Percentiles rank a stretch among this genome's conserved stretches.
These are phyloP conservation scores for Eurois occulta DNA, from an alignment of 2,888 invertebrate genomes.

Conservation along the genomic window DNA sequence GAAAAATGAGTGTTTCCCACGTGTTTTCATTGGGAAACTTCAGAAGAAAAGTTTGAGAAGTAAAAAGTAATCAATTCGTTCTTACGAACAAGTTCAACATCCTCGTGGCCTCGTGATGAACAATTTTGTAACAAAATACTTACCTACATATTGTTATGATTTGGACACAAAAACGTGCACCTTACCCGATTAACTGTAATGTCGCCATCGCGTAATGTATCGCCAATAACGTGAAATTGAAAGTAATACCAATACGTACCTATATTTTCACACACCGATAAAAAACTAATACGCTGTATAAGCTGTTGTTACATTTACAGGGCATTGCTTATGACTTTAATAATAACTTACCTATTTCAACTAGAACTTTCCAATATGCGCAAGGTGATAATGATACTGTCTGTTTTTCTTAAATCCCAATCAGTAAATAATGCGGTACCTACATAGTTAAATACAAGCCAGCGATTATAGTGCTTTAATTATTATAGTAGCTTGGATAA, in stretches of 20 bases:
- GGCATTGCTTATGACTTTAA: constrained; percentile 1
- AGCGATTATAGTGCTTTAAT: constrained; percentile 25
- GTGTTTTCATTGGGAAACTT: too few species aligned
- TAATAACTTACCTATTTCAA: constrained; percentile 21
- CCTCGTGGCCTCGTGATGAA: too few species aligned
- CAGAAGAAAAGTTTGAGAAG: too few species aligned
- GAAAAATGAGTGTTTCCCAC: too few species aligned
- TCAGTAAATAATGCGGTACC: background rate
- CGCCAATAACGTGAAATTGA: too few species aligned
- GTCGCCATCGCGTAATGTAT: too few species aligned
- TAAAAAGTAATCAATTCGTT: too few species aligned
- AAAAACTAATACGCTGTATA: constrained; percentile 3
- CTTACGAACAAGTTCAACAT: too few species aligned
- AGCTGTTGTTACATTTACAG: background rate
- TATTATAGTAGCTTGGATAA: constrained; percentile 17
- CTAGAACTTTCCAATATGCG: constrained; percentile 14
- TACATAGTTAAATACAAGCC: background rate
- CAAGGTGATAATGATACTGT: constrained; percentile 9
- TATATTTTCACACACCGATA: background rate
- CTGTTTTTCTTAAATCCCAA: constrained; percentile 1
- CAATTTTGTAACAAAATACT: too few species aligned
- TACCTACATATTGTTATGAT: too few species aligned
- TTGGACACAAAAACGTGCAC: background rate
- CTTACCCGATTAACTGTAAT: too few species aligned
- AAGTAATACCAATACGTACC: too few species aligned